Evolutionary conservation across 1,140 invertebrate genomes (phyloP).

Genomic region (Danaus melanippus): DNA sequence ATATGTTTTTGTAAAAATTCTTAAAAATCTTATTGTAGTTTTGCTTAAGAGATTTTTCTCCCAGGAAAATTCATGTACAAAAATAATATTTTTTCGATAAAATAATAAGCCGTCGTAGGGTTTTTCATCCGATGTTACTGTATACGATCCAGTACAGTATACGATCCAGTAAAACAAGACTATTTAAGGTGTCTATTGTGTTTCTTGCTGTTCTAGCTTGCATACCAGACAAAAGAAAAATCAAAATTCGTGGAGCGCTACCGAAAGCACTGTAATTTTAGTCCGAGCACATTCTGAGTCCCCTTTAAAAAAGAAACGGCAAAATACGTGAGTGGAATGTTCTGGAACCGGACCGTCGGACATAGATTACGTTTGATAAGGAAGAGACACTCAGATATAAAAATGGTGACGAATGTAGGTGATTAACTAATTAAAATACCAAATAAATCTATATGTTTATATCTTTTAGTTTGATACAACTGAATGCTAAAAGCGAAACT

Average conservation of each 20-base stretch:
- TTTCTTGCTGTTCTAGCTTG: too few relatives aligned
- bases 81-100: slow-evolving; percentile 1
- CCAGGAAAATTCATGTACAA: slow-evolving; percentile 1
- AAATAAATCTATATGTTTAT: too few relatives aligned
- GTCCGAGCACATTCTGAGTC: slow-evolving; percentile 50
- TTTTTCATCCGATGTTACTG: too few relatives aligned
- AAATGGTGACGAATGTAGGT: too few relatives aligned
- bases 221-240: slow-evolving; percentile 35
- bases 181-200: too few relatives aligned
- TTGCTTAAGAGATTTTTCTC: not conserved
- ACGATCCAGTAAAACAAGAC: too few relatives aligned
- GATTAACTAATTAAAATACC: too few relatives aligned
- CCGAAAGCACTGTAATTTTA: slow-evolving; percentile 62
- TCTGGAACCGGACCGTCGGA: slow-evolving; percentile 33
- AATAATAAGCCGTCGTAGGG: not conserved
- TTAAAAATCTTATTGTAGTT: too few relatives aligned
- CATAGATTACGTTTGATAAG: slow-evolving; percentile 50
- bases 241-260: slow-evolving; percentile 46
- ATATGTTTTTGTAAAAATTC: too few relatives aligned
- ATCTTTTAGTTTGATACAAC: too few relatives aligned
- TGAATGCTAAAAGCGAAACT: too few relatives aligned
- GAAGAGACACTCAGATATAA: slow-evolving; percentile 10
- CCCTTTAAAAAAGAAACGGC: slow-evolving; percentile 47
- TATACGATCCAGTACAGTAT: too few relatives aligned
- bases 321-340: slow-evolving; percentile 47